These are phyloP conservation scores for Leptopilina boulardi DNA, from an alignment of 1,140 invertebrate genomes.

Conservation along the genomic window DNA sequence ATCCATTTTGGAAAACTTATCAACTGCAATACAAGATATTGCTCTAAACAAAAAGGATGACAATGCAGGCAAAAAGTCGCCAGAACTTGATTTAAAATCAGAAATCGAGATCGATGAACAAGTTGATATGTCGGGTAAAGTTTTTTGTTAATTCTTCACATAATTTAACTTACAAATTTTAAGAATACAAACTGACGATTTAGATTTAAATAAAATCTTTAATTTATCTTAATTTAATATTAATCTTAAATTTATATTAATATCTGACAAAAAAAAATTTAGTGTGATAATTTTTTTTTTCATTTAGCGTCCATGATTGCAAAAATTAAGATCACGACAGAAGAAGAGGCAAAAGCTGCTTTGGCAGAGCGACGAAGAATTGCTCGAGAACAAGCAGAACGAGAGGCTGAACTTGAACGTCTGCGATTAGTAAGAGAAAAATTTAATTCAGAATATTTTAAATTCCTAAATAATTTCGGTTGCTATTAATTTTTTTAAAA, in stretches of 20 bases:
- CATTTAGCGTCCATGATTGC: slow-evolving; percentile 83
- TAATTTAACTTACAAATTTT: too few species aligned
- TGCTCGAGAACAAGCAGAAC: slow-evolving; percentile 90
- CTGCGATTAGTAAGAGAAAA: slow-evolving; percentile 78
- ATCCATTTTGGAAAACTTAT: slow-evolving; percentile 55
- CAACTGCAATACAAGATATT: slow-evolving; percentile 40
- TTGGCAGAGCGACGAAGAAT: slow-evolving; percentile 89
- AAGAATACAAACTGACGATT: too few species aligned
- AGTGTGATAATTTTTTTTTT: slow-evolving; percentile 39
- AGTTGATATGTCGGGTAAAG: slow-evolving; percentile 72
- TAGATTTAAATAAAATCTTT: too few species aligned
- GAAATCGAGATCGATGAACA: slow-evolving; percentile 66
- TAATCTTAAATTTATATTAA: too few species aligned
- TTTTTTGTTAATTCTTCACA: background rate
- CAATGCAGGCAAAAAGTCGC: slow-evolving; percentile 61
- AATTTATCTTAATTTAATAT: too few species aligned
- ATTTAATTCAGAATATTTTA: background rate
- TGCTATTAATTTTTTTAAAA: too few species aligned
- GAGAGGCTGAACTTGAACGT: slow-evolving; percentile 88
- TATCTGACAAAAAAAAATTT: slow-evolving; percentile 8
- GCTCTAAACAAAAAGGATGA: slow-evolving; percentile 57
- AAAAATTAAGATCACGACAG: slow-evolving; percentile 86
- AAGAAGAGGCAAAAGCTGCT: slow-evolving; percentile 93
- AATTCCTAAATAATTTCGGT: background rate
- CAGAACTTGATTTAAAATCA: slow-evolving; percentile 56